Evolutionary conservation across 2,113 vertebrate genomes (phyloP), one percentile per base, ranked within the genome.

Genomic region (Irena cyanogastra): DNA sequence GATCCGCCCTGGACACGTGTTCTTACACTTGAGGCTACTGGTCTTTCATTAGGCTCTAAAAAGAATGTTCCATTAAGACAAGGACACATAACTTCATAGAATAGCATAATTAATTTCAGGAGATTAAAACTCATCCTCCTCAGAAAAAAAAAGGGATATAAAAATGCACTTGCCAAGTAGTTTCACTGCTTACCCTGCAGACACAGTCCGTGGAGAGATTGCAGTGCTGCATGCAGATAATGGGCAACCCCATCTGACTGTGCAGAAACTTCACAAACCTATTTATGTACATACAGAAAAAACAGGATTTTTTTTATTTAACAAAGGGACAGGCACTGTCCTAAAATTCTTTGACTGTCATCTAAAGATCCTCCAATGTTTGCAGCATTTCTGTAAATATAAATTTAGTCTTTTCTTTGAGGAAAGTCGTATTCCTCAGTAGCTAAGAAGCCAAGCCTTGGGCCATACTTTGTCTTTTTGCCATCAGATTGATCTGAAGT

Each of bases 401-500:
- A 56, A 61, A 54, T 68, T 57, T 89, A 45, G 8, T 37, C 3
- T 84, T 78, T 71, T 69, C n/a, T 83, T 77, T 86, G 47, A 52
- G 26, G 18, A 52, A 74, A 68, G 52, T 83, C 31, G 14, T 64
- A 3, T 44, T 91, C 47, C 49, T 42, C 22, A 35, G n/a, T 52
- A 66, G 69, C 30, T 77, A 60, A 83, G 41, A 92, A 86, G 64
- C n/a, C 37, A 81, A 47, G 33, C 31, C 39, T 66, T 1, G 2
- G 27, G 59, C 16, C 5, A 6, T 70, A 75, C n/a, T 77, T 81
- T 88, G 35, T 66, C 35, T 78, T 91, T 87, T 75, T 78, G 60
- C 83, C 31, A 18, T 75, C 64, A 64, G n/a, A 81, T 81, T 88
- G 39, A 49, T 28, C 28, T 94, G 18, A 92, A 90, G 41, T 86